Percentiles rank a stretch among this genome's conserved stretches.
Evolutionary conservation across 2,888 invertebrate species (phyloP).

Genomic region (Dioctria rufipes): DNA sequence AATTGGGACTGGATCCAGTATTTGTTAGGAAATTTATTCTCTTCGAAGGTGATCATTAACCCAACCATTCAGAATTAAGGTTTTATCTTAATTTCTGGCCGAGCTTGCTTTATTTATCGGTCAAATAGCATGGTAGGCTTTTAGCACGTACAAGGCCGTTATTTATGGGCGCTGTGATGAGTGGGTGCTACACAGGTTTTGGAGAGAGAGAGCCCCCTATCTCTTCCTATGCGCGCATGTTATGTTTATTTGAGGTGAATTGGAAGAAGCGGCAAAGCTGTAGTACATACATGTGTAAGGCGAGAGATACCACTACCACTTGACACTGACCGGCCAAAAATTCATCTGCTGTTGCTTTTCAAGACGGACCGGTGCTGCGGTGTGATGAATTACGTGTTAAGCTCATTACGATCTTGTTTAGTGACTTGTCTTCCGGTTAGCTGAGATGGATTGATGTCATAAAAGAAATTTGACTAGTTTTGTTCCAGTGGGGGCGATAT

Average conservation of each 20-base stretch:
- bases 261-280: too few species aligned
- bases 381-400: conserved; percentile 48
- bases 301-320: too few species aligned
- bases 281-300: too few species aligned
- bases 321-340: background rate
- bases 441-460: conserved; percentile 2
- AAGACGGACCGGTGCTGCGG: background rate
- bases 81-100: conserved; percentile 45
- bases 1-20: conserved; percentile 25
- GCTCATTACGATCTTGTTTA: conserved; percentile 37
- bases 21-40: conserved; percentile 50
- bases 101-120: conserved; percentile 32
- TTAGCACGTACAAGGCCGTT: conserved; percentile 54
- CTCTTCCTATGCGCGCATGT: too few species aligned
- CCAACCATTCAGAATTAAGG: conserved; percentile 39
- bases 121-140: conserved; percentile 1
- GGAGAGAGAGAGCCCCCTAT: background rate
- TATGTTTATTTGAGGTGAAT: too few species aligned
- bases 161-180: conserved; percentile 45
- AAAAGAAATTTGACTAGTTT: conserved; percentile 33
- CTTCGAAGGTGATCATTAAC: conserved; percentile 48
- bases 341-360: background rate
- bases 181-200: conserved; percentile 36
- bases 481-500: conserved; percentile 18
- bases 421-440: conserved; percentile 28